Evolutionary conservation across 2,113 vertebrate genomes (phyloP), one percentile per base, ranked within the genome.

Genomic region (Mystacornis crossleyi): DNA sequence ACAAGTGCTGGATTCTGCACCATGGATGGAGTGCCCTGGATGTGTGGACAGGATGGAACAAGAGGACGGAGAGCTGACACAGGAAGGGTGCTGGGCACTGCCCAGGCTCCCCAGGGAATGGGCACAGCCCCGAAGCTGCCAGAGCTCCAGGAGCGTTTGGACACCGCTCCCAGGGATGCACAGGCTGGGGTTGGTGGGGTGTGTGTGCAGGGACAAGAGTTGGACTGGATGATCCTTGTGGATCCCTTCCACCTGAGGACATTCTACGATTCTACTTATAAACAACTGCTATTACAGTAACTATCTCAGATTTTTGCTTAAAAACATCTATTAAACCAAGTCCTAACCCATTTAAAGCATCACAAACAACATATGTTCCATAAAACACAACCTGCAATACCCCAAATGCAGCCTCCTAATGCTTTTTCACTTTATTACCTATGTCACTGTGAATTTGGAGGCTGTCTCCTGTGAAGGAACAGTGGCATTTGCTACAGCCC

Each of bases 401-500:
- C 65, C 79, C 33, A 72, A 81, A 31, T 61, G 40, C 42, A 80
- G 51, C 77, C 79, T 62, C 82, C 60, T 81, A 81, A 79, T 33
- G 70, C 66, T 88, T 77, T 93, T 87, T 53, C 82, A 47, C 54
- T 92, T 64, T 89, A 74, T 96, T 95, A 95, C 64, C 84, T 66
- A 14, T 65, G 94, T 97, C 90, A 95, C 94, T 96, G 93, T 96
- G 95, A 86, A 97, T 98, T 98, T 84, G 3, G 70, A 7, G 17
- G 70, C 93, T 92, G 97, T 96, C 89, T 95, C 95, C 90, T 67
- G 70, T 57, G 60, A 83, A 97, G 90, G 93, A 92, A 96, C 94
- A 93, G 93, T 94, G 94, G 97, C 96, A 96, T 95, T 97, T 97
- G 95, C 97, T 91, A 45, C 95, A 94, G 89, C 90, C 81, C 92